Evolutionary conservation across 2,797 vertebrate species (phyloP), one percentile per base, ranked within the genome.

Genomic region (Centroberyx gerrardi): DNA sequence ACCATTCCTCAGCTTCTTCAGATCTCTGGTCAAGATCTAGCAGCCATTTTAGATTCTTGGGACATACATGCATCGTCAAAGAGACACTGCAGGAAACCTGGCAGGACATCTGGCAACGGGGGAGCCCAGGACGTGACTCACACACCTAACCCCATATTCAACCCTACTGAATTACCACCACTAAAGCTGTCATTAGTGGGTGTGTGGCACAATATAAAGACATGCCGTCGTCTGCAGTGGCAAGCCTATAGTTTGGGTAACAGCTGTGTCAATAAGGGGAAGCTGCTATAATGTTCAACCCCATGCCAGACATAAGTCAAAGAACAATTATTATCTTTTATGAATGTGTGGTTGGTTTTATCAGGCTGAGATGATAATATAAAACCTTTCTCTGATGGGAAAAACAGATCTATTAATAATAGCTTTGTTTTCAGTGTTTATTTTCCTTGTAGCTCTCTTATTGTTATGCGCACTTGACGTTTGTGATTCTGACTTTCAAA

Each of bases 181-280:
- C 86, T 92, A 93, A 93, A 93, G 89, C 92, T 92, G 87, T 94
- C 92, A 93, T 95, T 94, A 94, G 90, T 89, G 92, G 89, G 88
- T 90, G 85, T 92, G 88, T 91, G 93, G 84, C 84, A 89, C 87
- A 87, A 85, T 86, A 92, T 90, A 90, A 90, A 92, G 86, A 90
- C 87, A 83, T 18, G 56, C 73, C 69, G 70, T 86, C 63, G 68
- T 87, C 87, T 90, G 88, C 86, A 76, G 85, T 81, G 84, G 86
- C 86, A 83, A 87, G 92, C 82, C 90, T 90, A 81, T 89, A 87
- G 91, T 94, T 93, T 90, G 85, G 60, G 64, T 69, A 94, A 93
- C 91, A 94, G 93, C 93, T 94, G 92, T 94, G 91, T 94, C 93
- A 94, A 93, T 93, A 92, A 85, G 86, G 76, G 66, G 76, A 91